Evolutionary conservation across 2,797 vertebrate species (phyloP).

Genomic region (Triplophysa yarkandensis): DNA sequence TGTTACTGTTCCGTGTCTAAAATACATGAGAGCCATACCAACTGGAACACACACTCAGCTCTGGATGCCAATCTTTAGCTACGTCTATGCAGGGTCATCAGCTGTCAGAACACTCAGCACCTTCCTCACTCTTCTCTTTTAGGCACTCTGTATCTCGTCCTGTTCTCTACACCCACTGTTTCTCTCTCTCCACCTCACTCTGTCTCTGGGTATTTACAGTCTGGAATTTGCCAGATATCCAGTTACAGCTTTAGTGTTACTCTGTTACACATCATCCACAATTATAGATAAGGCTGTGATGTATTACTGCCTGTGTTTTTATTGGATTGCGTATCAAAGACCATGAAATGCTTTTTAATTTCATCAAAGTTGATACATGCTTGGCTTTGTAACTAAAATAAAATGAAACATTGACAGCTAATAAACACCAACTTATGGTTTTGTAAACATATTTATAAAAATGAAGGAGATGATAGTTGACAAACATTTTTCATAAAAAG

Average conservation of each 20-base stretch:
- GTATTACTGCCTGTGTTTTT: conserved; percentile 50
- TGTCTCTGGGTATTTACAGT: conserved; percentile 70
- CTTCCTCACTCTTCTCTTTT: conserved; percentile 36
- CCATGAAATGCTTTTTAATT: conserved; percentile 21
- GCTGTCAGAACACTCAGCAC: conserved; percentile 54
- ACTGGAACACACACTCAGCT: conserved; percentile 37
- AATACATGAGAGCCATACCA: conserved; percentile 31
- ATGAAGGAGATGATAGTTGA: no score
- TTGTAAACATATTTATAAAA: no score
- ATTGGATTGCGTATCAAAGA: conserved; percentile 66
- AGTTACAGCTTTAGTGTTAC: conserved; percentile 69
- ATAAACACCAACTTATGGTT: background rate
- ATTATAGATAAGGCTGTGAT: conserved; percentile 71
- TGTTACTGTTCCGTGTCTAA: conserved; percentile 9
- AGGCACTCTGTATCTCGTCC: conserved; percentile 21
- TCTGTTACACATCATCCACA: conserved; percentile 74
- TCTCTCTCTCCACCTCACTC: conserved; percentile 25
- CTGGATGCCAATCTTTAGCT: conserved; percentile 23
- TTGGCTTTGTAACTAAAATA: background rate
- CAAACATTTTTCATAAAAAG: no score
- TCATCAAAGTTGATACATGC: background rate
- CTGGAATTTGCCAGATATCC: conserved; percentile 67
- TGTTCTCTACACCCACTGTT: conserved; percentile 51
- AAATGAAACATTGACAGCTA: conserved; percentile 6
- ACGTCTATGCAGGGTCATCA: conserved; percentile 34